Evolutionary conservation across 1,140 invertebrate genomes (phyloP).

Genomic region (Scaptodrosophila lebanonensis): DNA sequence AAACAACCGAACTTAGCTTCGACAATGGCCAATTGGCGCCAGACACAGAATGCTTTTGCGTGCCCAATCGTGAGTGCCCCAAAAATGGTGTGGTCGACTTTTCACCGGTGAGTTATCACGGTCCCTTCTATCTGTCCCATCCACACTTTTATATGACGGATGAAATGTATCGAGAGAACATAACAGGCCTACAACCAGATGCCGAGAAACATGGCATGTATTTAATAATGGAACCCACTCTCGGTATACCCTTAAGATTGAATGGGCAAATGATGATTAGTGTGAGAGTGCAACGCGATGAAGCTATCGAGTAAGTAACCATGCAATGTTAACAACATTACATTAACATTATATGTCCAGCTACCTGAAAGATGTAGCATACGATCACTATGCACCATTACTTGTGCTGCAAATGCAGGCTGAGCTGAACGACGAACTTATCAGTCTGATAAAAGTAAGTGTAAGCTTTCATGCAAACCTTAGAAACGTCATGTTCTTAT

Average conservation of each 20-base stretch:
- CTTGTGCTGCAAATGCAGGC: constrained; percentile 36
- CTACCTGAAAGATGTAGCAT: constrained; percentile 41
- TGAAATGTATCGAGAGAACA: constrained; percentile 80
- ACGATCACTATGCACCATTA: constrained; percentile 55
- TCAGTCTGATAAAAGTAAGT: constrained; percentile 37
- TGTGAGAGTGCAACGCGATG: constrained; percentile 80
- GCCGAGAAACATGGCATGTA: constrained; percentile 83
- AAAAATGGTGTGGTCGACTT: constrained; percentile 81
- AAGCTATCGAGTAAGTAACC: constrained; percentile 78
- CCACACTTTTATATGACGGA: constrained; percentile 92
- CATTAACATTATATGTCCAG: constrained; percentile 5
- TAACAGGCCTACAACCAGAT: constrained; percentile 85
- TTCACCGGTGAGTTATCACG: constrained; percentile 83
- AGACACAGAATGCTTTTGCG: constrained; percentile 62
- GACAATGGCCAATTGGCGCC: constrained; percentile 81
- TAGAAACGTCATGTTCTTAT: background rate
- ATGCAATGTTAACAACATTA: background rate
- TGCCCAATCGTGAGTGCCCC: constrained; percentile 68
- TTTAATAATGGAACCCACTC: constrained; percentile 84
- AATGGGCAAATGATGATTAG: constrained; percentile 85
- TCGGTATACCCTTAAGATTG: constrained; percentile 83
- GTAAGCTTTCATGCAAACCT: too few relatives aligned
- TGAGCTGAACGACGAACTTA: constrained; percentile 34
- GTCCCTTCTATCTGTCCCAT: constrained; percentile 88
- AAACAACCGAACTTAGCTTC: constrained; percentile 80